phyloP scores from a whole-genome alignment of 2,888 invertebrate species.

The Epirrita christyi region DNA sequence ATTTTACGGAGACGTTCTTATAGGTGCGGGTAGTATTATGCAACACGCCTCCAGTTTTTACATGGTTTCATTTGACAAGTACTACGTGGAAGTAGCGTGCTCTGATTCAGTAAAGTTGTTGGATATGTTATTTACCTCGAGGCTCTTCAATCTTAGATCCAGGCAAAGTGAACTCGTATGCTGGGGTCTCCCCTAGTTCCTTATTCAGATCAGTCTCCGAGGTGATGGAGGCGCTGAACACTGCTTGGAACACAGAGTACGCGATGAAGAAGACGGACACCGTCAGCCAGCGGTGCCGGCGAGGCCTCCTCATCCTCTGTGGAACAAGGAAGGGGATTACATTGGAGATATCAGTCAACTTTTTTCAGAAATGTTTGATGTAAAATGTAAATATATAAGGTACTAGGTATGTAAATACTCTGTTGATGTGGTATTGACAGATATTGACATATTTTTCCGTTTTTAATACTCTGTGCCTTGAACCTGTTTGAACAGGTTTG shows the following conservation, averaged over 20 bases:
- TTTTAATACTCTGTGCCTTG: too few relatives aligned
- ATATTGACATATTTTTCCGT: too few relatives aligned
- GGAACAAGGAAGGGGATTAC: constrained; percentile 34
- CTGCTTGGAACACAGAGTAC: constrained; percentile 86
- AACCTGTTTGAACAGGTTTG: too few relatives aligned
- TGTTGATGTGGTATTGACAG: too few relatives aligned
- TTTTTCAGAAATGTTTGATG: background rate
- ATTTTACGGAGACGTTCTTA: too few relatives aligned
- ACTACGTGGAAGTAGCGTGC: too few relatives aligned
- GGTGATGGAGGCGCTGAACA: constrained; percentile 58
- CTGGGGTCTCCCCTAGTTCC: background rate
- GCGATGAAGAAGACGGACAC: constrained; percentile 88
- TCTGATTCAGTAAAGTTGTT: too few relatives aligned
- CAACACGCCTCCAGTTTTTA: too few relatives aligned
- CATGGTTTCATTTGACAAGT: too few relatives aligned
- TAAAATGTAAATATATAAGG: too few relatives aligned
- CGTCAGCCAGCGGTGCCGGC: constrained; percentile 88
- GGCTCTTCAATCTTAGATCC: constrained; percentile 35
- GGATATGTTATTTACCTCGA: constrained; percentile 38
- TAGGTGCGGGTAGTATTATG: background rate
- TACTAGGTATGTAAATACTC: too few relatives aligned
- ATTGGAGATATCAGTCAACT: background rate
- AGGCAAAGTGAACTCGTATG: constrained; percentile 14
- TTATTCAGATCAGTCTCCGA: constrained; percentile 44
- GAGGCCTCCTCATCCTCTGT: constrained; percentile 86